phyloP scores from a whole-genome alignment of 2,113 vertebrate species.

The Sialia sialis region DNA sequence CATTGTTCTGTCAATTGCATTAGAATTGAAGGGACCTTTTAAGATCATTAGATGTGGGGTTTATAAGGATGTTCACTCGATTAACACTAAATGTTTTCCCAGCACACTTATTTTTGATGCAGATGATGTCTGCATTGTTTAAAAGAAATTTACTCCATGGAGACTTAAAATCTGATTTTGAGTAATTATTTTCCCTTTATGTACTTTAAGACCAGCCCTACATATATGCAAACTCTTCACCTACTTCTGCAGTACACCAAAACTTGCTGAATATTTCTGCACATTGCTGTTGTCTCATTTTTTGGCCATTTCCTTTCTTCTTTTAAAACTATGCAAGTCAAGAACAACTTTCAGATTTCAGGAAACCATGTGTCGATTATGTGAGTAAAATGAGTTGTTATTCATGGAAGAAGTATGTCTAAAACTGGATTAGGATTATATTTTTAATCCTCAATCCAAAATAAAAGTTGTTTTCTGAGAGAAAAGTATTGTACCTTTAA shows the following conservation, averaged over 20 bases:
- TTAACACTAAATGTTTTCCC: not conserved
- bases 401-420: not conserved
- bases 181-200: not conserved
- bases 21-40: not conserved
- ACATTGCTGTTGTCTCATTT: not conserved
- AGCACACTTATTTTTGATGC: not conserved
- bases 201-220: not conserved
- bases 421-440: not conserved
- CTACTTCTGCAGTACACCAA: not conserved
- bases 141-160: not conserved
- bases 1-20: not conserved
- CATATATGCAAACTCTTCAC: not conserved
- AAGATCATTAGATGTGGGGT: not conserved
- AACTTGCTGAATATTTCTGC: not conserved
- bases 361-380: not conserved
- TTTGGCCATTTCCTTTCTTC: not conserved
- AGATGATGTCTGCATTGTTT: not conserved
- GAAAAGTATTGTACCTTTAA: not conserved
- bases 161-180: not conserved
- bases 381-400: not conserved
- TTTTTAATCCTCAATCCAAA: conserved; percentile 1
- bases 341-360: not conserved
- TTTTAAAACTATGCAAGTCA: not conserved
- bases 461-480: not conserved
- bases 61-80: not conserved